Conservation (phyloP, 2,888 invertebrate species). For the Andrena haemorrhoa region DNA sequence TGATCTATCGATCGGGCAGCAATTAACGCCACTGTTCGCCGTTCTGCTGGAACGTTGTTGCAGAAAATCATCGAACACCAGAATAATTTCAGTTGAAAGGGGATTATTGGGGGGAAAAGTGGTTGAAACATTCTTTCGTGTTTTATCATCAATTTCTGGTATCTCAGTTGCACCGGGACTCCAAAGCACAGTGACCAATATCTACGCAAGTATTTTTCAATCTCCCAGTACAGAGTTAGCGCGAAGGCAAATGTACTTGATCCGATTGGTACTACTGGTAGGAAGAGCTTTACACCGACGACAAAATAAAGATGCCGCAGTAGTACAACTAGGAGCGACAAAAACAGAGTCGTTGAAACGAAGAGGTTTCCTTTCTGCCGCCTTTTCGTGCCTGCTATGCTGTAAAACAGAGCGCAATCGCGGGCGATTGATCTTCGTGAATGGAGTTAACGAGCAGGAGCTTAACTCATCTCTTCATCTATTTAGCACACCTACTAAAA, state of each 20-base stretch:
- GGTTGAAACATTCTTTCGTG: too few species aligned
- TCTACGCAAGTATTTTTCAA: too few species aligned
- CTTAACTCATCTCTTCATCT: conserved; percentile 36
- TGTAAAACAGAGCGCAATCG: conserved; percentile 36
- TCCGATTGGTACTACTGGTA: neutral
- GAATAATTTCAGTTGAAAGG: neutral
- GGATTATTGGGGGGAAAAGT: neutral
- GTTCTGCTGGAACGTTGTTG: neutral
- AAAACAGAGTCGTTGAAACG: conserved; percentile 11
- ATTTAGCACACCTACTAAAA: conserved; percentile 20
- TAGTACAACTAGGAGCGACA: conserved; percentile 9
- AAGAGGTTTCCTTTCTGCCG: neutral
- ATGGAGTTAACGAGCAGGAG: conserved; percentile 30
- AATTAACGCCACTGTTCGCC: conserved; percentile 24
- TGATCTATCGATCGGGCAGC: conserved; percentile 32
- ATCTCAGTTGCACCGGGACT: too few species aligned
- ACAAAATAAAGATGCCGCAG: neutral
- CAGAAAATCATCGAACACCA: neutral
- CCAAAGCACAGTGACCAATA: too few species aligned
- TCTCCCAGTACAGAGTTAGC: neutral
- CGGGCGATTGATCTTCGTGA: conserved; percentile 33
- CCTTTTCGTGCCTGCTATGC: neutral
- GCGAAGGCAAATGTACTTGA: neutral
- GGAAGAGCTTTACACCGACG: neutral
- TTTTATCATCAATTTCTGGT: too few species aligned